Percentiles rank a stretch among this genome's conserved stretches.
These are phyloP conservation scores for Clarias platycephalus DNA, from an alignment of 2,797 vertebrate genomes.

Conservation along the genomic window DNA sequence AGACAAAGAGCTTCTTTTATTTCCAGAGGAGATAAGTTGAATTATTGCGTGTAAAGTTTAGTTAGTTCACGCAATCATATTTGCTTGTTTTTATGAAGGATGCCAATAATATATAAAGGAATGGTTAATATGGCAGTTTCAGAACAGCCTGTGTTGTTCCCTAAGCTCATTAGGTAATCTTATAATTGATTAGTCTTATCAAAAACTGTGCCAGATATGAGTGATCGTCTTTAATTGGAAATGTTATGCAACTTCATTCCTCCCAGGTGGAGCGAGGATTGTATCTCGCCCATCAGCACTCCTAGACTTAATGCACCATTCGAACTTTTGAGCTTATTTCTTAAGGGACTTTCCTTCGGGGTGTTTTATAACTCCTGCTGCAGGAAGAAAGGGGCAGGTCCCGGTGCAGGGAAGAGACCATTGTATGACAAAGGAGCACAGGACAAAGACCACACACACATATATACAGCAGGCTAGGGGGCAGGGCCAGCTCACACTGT, in stretches of 20 bases:
- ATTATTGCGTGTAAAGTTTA: not conserved
- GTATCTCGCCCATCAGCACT: not conserved
- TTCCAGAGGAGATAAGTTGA: not conserved
- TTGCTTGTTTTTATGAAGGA: not conserved
- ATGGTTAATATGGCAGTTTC: slow-evolving; percentile 5
- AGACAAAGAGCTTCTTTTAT: not conserved
- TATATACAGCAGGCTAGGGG: slow-evolving; percentile 45
- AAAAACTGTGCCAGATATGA: slow-evolving; percentile 2
- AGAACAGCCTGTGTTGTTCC: slow-evolving; percentile 22
- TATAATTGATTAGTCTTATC: slow-evolving; percentile 4
- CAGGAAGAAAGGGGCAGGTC: slow-evolving; percentile 58
- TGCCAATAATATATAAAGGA: not conserved
- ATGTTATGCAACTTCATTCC: not conserved
- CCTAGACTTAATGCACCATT: not conserved
- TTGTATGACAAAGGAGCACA: slow-evolving; percentile 59
- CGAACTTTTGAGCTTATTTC: not conserved
- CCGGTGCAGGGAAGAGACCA: slow-evolving; percentile 57
- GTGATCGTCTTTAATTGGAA: not conserved
- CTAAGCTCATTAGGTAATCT: slow-evolving; percentile 20
- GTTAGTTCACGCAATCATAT: not conserved
- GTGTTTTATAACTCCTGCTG: slow-evolving; percentile 30
- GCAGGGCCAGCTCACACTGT: slow-evolving; percentile 51
- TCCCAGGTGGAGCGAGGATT: not conserved
- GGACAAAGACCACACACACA: slow-evolving; percentile 50
- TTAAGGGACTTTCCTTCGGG: slow-evolving; percentile 17